phyloP scores from a whole-genome alignment of 1,140 invertebrate species.

The Brachionus koreanus region DNA sequence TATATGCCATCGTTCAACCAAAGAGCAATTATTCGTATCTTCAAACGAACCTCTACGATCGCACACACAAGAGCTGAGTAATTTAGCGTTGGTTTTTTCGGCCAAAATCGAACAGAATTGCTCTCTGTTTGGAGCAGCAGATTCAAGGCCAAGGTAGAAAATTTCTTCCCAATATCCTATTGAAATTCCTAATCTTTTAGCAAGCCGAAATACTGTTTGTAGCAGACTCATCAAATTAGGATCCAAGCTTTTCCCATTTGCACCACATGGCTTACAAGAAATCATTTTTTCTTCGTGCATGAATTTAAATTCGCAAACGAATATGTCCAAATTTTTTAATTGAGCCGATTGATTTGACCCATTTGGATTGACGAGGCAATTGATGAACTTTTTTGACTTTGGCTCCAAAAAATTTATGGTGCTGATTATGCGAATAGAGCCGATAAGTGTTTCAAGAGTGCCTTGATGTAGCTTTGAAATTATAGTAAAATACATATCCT shows the following conservation, averaged over 20 bases:
- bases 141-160: constrained; percentile 10
- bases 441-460: neutral
- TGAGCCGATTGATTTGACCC: neutral
- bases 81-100: neutral
- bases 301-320: constrained; percentile 38
- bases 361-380: neutral
- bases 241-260: neutral
- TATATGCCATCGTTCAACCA: constrained; percentile 25
- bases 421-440: constrained; percentile 13
- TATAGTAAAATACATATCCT: constrained; percentile 26
- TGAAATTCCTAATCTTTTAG: constrained; percentile 14
- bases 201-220: neutral
- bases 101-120: constrained; percentile 23
- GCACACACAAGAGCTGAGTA: constrained; percentile 31
- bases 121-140: constrained; percentile 5
- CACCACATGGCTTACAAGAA: constrained; percentile 38
- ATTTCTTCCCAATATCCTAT: constrained; percentile 42
- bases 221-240: neutral
- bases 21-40: neutral
- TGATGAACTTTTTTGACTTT: constrained; percentile 13
- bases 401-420: neutral
- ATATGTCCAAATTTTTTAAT: neutral
- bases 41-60: constrained; percentile 11
- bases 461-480: constrained; percentile 36
- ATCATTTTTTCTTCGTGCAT: constrained; percentile 38